These are phyloP conservation scores for Drymodes brunneopygia DNA, from an alignment of 2,113 vertebrate species.

Conservation along the genomic window DNA sequence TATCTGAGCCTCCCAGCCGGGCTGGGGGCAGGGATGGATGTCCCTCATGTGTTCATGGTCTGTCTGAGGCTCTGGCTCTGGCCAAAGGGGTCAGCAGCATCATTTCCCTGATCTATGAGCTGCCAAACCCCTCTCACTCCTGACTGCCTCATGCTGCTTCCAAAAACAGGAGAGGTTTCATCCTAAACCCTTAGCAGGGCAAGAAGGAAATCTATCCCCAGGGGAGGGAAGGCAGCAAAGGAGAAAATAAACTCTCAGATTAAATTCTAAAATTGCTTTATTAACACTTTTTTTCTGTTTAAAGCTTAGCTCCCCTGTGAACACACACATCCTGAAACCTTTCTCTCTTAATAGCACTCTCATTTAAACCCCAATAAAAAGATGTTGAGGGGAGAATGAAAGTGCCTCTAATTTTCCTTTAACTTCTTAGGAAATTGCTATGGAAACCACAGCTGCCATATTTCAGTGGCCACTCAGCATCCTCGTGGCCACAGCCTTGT, in stretches of 20 bases:
- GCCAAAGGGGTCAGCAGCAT: not conserved
- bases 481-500: not conserved
- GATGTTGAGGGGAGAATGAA: not conserved
- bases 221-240: slow-evolving; percentile 36
- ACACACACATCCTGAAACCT: not conserved
- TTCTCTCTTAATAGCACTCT: slow-evolving; percentile 10
- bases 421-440: not conserved
- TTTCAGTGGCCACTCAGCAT: not conserved
- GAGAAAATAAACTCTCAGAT: slow-evolving; percentile 50
- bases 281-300: slow-evolving; percentile 4
- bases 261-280: slow-evolving; percentile 54
- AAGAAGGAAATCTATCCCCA: not conserved
- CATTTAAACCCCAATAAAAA: not conserved
- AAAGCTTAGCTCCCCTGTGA: not conserved
- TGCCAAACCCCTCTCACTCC: not conserved
- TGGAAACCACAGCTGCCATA: slow-evolving; percentile 14
- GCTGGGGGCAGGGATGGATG: not conserved
- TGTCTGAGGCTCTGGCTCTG: not conserved
- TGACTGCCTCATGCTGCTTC: not conserved
- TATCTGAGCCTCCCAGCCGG: not conserved
- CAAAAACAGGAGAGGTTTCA: not conserved
- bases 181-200: slow-evolving; percentile 5
- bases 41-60: not conserved
- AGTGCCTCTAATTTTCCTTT: not conserved
- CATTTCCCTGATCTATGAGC: not conserved